Percentiles rank a stretch among this genome's conserved stretches.
phyloP scores from a whole-genome alignment of 2,113 vertebrate species.

The Leucopternis melanops region DNA sequence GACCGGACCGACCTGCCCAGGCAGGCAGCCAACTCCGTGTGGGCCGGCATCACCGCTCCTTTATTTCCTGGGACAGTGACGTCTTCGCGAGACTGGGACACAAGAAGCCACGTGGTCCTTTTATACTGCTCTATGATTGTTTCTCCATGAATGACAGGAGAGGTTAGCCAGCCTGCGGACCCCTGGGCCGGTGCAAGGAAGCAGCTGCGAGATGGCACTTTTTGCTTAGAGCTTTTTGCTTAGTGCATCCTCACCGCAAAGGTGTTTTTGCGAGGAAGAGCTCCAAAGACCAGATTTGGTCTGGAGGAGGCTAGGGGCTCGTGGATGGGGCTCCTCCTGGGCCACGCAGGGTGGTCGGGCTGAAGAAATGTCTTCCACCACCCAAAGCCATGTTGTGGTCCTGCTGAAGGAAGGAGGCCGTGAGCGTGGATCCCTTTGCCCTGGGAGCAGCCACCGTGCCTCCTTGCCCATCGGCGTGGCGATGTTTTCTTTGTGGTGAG shows the following conservation, averaged over 20 bases:
- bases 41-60: background rate
- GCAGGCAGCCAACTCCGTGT: background rate
- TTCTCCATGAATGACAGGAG: background rate
- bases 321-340: background rate
- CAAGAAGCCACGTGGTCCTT: accelerated
- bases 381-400: background rate
- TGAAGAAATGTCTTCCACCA: background rate
- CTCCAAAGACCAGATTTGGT: background rate
- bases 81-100: accelerated
- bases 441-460: background rate
- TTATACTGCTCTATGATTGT: background rate
- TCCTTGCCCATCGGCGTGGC: accelerated
- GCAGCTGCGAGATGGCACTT: background rate
- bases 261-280: background rate
- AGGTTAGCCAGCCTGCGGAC: background rate
- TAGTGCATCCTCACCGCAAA: background rate
- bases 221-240: background rate
- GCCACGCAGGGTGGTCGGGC: background rate
- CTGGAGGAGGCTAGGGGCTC: background rate
- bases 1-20: background rate
- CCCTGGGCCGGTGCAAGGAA: background rate
- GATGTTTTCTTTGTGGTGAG: no score
- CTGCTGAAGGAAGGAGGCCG: background rate
- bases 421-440: background rate
- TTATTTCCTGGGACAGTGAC: background rate